Evolutionary conservation across 1,140 invertebrate species (phyloP).

Genomic region (Drosophila watanabei): DNA sequence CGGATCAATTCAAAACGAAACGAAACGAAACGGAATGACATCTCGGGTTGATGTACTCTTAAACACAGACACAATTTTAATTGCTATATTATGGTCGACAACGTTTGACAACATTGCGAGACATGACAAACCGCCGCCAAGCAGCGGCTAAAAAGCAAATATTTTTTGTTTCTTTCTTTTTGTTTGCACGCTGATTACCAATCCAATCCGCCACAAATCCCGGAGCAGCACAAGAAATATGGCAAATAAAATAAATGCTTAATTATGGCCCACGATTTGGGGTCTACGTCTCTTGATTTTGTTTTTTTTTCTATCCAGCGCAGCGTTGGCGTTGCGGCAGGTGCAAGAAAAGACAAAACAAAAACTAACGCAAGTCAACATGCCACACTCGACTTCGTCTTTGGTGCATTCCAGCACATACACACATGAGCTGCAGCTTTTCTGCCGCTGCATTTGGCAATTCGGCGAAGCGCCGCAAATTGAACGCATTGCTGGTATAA

Average conservation of each 20-base stretch:
- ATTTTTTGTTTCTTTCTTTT: conserved; percentile 25
- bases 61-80: conserved; percentile 66
- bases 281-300: conserved; percentile 55
- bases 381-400: conserved; percentile 42
- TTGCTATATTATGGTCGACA: conserved; percentile 79
- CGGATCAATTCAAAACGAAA: conserved; percentile 18
- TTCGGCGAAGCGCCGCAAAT: conserved; percentile 69
- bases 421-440: conserved; percentile 12
- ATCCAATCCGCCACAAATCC: conserved; percentile 63
- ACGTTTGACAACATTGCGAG: conserved; percentile 73
- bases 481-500: conserved; percentile 76
- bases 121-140: conserved; percentile 39
- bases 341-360: conserved; percentile 50
- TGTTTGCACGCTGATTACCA: conserved; percentile 69
- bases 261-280: conserved; percentile 73
- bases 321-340: conserved; percentile 73
- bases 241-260: conserved; percentile 84
- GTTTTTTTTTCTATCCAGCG: conserved; percentile 21
- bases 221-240: conserved; percentile 71
- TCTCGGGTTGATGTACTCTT: conserved; percentile 71
- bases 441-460: conserved; percentile 65
- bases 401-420: conserved; percentile 43
- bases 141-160: conserved; percentile 36
- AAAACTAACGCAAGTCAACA: conserved; percentile 79
- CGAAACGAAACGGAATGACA: conserved; percentile 35